Evolutionary conservation across 2,113 vertebrate genomes (phyloP), one percentile per base, ranked within the genome.

Genomic region (Elaphurus davidianus): DNA sequence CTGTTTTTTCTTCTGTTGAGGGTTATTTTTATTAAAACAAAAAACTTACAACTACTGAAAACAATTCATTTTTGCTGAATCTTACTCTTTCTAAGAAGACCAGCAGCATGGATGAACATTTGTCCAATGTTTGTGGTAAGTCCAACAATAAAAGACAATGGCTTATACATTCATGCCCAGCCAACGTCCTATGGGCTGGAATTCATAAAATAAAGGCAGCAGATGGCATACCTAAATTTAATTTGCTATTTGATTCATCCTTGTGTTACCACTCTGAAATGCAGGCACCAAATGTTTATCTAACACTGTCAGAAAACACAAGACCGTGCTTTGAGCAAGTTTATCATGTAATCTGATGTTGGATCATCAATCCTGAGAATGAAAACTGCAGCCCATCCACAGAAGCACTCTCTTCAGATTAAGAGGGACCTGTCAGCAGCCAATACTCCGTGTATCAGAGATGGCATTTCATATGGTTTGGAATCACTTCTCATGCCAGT

Each of bases 161-260:
- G 50, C 78, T 98, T 94, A 94, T 55, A 95, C 64, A 97, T 27
- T 90, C 98, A 84, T 91, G 92, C 92, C 96, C 96, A 97, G 67
- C 86, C 97, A 74, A 96, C 94, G 71, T 97, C 89, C 89, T 98
- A 11, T 89, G 98, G 97, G 92, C 98, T 98, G 95, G 33, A 93
- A 98, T 95, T 97, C 98, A 98, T 94, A 96, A 92, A 94, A 97
- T 54, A 84, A 97, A 98, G 95, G 96, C 97, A 98, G 91, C 98
- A 99, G 98, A 99, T 99, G 98, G 98, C 95, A 96, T 97, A 98
- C 97, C 71, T 85, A 98, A 98, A 98, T 98, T 97, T 98, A 98
- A 99, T 98, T 98, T 98, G 93, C 83, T 98, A 6, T 97, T 98
- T 98, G 95, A 97, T 98, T 98, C 98, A 98, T 98, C 97, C 60